Base-by-base conservation (phyloP, 2,888 invertebrate genomes). In the Halocaridina rubra region DNA sequence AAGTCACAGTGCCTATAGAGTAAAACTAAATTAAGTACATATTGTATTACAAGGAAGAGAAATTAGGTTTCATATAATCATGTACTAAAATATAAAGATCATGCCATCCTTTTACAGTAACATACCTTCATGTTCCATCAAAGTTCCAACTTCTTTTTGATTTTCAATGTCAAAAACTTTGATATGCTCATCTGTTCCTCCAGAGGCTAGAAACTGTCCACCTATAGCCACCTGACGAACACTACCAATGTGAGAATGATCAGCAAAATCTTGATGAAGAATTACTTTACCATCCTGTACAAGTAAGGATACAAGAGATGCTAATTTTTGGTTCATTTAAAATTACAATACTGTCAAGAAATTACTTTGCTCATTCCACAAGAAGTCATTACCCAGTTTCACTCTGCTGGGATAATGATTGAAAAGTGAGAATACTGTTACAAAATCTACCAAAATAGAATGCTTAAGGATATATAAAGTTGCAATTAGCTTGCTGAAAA, bases 111-210 rank as follows among this genome's bases (percentile, higher is more conserved):
- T 46, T 46, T 46, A 13, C 46, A 8, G 13, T 10, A 13, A 32
- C 76, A 16, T 91, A 90, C 97, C 96, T 90, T 94, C 93, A 90
- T 98, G 98, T 88, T 95, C 94, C 90, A 94, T 94, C 61, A 98
- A 92, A 88, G 94, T 94, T 57, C 96, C 96, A 86, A 94, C 93
- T 90, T 97, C 96, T 89, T 93, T 94, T 46, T 96, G 93, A 0
- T 93, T 93, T 88, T 93, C 93, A 92, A 98, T 93, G 90, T 97
- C 95, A 89, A 97, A 96, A 3, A 98, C 92, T 78, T 95, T 94
- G 79, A 98, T 94, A 86, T 95, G 94, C 91, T 98, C 98, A 91
- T 98, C 98, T 1, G 95, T 94, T 75, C 96, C 96, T 8, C 97
- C 97, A 0, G 97, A 96, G 0, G 96, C 97, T 74, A 98, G 90